Base-by-base conservation (phyloP, 2,888 invertebrate species). In the Bugulina stolonifera region DNA sequence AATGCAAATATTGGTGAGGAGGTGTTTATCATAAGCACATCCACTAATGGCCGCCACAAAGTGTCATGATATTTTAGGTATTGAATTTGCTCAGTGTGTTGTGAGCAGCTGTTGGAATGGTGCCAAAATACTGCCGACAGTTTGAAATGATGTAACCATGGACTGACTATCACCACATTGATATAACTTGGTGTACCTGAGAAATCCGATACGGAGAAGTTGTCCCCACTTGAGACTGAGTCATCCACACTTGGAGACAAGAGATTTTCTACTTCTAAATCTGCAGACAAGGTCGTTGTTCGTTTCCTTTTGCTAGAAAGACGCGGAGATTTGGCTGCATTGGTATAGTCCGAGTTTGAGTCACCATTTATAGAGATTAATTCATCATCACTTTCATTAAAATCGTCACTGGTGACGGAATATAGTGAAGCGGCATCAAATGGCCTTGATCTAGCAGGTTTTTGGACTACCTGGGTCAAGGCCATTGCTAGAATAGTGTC, bases 331-430 rank as follows among this genome's bases (percentile, higher is more conserved):
- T 32, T 10, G 5, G 32, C 64, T 29, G 32, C 10, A 10, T 22
- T 22, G 32, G 22, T 64, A 64, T 32, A 64, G 5, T 64, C 64
- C 32, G 64, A 64, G 32, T 34, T 64, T 14, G 32, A 32, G 64
- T 64, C 64, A 29, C 64, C 64, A 32, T 64, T 64, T 64, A 64
- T 64, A 29, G 64, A 64, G 64, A 64, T 64, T 10, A 64, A 32
- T 64, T 64, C 64, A 64, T 64, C 64, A 34, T 64, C 64, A 27
- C 64, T 64, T 32, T 64, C 64, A n/a, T 64, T 64, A 34, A 64
- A 64, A 14, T 64, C 64, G 32, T 64, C 64, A 27, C 64, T 64
- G 14, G 64, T 64, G 18, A 64, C 64, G 2, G 64, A 64, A 32
- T 64, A 64, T 22, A 64, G 64, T 14, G 64, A 64, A 32, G 64